Evolutionary conservation across 2,113 vertebrate genomes (phyloP).

Genomic region (Pterocles orientalis): DNA sequence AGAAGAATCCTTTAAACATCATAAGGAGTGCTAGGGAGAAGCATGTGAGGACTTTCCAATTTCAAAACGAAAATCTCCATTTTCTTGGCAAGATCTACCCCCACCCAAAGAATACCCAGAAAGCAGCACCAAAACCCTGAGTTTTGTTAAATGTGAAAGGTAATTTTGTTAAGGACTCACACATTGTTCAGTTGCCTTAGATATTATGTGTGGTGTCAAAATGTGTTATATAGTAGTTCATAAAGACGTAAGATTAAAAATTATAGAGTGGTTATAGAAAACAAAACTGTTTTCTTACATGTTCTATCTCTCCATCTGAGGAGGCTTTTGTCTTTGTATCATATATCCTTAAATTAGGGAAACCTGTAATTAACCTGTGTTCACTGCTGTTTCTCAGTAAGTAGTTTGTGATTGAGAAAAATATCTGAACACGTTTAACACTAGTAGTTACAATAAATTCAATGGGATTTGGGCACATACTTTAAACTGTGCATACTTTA

Average conservation of each 20-base stretch:
- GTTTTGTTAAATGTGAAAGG: neutral
- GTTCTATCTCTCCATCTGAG: neutral
- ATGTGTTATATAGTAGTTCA: neutral
- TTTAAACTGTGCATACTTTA: neutral
- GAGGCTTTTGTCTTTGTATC: neutral
- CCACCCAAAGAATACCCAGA: neutral
- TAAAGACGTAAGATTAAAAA: neutral
- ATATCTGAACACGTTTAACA: neutral
- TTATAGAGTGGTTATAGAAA: neutral
- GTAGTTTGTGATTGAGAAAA: neutral
- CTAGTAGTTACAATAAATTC: neutral
- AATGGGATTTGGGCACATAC: neutral
- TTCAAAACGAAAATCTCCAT: neutral
- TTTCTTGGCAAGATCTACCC: neutral
- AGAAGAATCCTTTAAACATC: neutral
- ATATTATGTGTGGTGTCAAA: neutral
- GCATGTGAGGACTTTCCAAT: neutral
- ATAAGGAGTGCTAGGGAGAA: neutral
- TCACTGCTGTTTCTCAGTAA: neutral
- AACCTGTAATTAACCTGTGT: neutral
- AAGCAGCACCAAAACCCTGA: neutral
- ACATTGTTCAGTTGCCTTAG: neutral
- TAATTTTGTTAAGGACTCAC: neutral
- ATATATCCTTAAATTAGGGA: neutral
- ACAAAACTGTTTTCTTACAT: neutral